A percentile compares a stretch with the other conserved stretches of the same genome.
Evolutionary conservation across 1,140 invertebrate genomes (phyloP).

Genomic region (Sarcophaga bullata): DNA sequence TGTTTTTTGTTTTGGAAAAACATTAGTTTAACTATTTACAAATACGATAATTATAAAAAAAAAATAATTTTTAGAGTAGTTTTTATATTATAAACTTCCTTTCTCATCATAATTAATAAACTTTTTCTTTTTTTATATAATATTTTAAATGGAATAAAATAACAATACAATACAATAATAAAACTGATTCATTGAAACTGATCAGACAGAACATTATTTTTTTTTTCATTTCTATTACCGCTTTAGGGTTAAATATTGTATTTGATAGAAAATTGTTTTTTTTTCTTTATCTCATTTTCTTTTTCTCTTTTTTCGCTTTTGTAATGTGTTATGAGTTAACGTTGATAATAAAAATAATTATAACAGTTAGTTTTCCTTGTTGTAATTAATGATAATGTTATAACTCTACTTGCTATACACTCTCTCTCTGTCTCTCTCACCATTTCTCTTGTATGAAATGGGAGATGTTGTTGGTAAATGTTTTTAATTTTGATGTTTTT

Average conservation of each 20-base stretch:
- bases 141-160: neutral
- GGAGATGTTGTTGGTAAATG: neutral
- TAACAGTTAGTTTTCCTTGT: neutral
- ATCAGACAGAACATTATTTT: no score
- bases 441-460: neutral
- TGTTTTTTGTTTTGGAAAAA: neutral
- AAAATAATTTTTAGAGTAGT: neutral
- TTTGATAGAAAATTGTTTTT: no score
- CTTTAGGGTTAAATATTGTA: no score
- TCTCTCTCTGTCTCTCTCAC: neutral
- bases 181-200: no score
- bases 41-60: neutral
- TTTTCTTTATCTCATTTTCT: no score
- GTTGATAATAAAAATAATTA: no score
- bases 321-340: no score
- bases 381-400: neutral
- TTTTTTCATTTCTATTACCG: no score
- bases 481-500: neutral
- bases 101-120: neutral
- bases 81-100: neutral
- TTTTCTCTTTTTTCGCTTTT: no score
- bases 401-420: no score
- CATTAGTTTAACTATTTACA: constrained; percentile 23
- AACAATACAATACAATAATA: no score
- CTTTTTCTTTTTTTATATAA: constrained; percentile 1